These are phyloP conservation scores for Macropus fuliginosus DNA, from an alignment of 2,797 vertebrate species.

Conservation along the genomic window DNA sequence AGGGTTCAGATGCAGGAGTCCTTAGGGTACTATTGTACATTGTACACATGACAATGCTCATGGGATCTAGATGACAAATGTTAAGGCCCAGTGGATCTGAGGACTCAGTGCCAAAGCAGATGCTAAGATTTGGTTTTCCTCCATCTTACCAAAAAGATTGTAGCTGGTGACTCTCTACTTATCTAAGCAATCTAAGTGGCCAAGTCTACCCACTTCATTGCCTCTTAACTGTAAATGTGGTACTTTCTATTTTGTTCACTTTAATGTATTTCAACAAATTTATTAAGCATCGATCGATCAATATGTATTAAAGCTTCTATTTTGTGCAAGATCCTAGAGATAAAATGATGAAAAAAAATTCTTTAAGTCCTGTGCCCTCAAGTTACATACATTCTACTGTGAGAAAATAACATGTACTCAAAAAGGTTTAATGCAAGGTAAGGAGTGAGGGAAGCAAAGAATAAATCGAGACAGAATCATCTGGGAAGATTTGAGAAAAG, in stretches of 20 bases:
- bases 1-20: neutral
- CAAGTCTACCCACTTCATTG: neutral
- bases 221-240: neutral
- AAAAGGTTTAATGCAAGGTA: neutral
- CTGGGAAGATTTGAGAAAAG: neutral
- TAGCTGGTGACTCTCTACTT: neutral
- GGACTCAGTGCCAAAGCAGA: neutral
- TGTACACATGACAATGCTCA: neutral
- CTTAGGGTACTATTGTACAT: neutral
- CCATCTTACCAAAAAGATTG: neutral
- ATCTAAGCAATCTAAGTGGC: neutral
- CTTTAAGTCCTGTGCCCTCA: neutral
- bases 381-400: neutral
- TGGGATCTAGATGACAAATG: neutral
- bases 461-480: neutral
- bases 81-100: neutral
- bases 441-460: neutral
- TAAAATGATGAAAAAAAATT: neutral
- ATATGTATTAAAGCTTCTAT: neutral
- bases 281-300: neutral
- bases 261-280: neutral
- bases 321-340: neutral
- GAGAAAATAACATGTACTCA: neutral
- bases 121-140: neutral
- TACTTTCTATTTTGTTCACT: neutral